A percentile compares a stretch with the other conserved stretches of the same genome.
phyloP scores from a whole-genome alignment of 2,113 vertebrate species.

The Neogobius melanostomus region DNA sequence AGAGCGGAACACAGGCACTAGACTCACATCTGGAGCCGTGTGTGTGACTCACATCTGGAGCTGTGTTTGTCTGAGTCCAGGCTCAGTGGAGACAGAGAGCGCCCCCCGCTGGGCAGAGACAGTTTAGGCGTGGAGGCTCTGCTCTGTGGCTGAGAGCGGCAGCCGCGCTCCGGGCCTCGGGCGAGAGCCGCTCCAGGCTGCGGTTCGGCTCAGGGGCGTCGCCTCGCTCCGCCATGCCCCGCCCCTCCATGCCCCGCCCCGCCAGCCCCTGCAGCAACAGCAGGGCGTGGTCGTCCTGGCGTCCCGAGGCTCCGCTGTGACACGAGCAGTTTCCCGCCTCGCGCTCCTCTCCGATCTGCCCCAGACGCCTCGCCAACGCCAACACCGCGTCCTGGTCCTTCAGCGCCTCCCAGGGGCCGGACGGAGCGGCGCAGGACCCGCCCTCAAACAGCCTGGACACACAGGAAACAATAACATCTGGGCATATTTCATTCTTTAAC shows the following conservation, averaged over 20 bases:
- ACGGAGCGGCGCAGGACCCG: background rate
- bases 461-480: no score
- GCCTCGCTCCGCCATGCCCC: slow-evolving; percentile 24
- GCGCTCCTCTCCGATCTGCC: slow-evolving; percentile 51
- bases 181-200: background rate
- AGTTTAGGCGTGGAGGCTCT: slow-evolving; percentile 68
- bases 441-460: background rate
- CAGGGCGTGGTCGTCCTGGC: slow-evolving; percentile 81
- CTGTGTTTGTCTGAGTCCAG: slow-evolving; percentile 33
- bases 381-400: slow-evolving; percentile 57
- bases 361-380: slow-evolving; percentile 53
- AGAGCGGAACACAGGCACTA: no score
- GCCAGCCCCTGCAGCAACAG: slow-evolving; percentile 83
- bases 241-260: slow-evolving; percentile 58
- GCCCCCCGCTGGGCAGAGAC: slow-evolving; percentile 25
- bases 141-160: slow-evolving; percentile 62
- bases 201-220: background rate
- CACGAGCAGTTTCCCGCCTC: slow-evolving; percentile 54
- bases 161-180: slow-evolving; percentile 25
- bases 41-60: background rate
- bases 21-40: background rate
- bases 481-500: no score
- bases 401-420: background rate
- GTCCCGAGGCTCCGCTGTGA: slow-evolving; percentile 32
- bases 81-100: slow-evolving; percentile 50